Evolutionary conservation across 2,888 invertebrate genomes (phyloP), one percentile per base, ranked within the genome.

Genomic region (Colostygia pectinataria): DNA sequence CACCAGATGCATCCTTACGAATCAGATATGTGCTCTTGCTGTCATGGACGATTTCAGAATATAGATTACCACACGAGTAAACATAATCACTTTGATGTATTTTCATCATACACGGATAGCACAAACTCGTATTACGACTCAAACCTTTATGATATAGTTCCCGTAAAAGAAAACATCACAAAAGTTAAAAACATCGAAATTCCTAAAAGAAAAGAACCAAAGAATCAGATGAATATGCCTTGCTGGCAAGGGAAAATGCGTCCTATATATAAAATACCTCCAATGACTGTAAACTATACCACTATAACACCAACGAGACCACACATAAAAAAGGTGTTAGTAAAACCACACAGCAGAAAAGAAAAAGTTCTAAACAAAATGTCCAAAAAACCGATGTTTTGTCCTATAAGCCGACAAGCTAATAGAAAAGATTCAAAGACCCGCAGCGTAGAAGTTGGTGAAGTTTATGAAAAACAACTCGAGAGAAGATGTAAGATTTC

Each of bases 1-100:
- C 33, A 34, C 14, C 41, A 15, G n/a, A 9, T 18, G 1, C 33
- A 34, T 14, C 41, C 28, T 13, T 53, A 59, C 32, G 73, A 75
- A 24, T 70, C 81, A 0, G 85, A 86, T 38, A 45, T 74, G 2
- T 84, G 78, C 55, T 83, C 87, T 0, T 81, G 84, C 56, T 83
- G 76, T 55, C 71, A 71, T 15, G 80, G 73, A 4, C 57, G 58
- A 15, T 86, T 78, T 53, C 74, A 79, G 18, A 74, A 88, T 50
- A 54, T 83, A 13, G 87, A 89, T 59, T 49, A 65, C 4, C 68
- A 73, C 20, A 59, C 62, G 14, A 53, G 55, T 24, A 59, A 61
- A 24, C 54, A 54, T 23, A 39, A 53, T n/a, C 42, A 48, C 28
- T 37, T 40, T 0, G 34, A 53, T 18, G 25, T 37, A 18, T 39